A percentile compares a stretch with the other conserved stretches of the same genome.
Conservation (phyloP, 2,888 invertebrate genomes). For the Venusia cambrica region DNA sequence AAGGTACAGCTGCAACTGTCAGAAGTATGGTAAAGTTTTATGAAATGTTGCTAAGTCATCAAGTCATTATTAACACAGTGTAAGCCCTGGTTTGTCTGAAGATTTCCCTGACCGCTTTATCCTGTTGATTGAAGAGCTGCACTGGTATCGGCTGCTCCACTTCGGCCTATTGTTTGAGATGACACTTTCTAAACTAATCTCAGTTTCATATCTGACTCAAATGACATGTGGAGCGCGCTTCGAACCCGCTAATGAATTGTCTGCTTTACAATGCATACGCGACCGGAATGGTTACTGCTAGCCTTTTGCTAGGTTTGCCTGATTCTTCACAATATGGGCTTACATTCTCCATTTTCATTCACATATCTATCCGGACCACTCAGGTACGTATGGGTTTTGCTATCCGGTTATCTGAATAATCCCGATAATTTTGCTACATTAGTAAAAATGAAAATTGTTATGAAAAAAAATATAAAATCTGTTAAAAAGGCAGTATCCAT, state of each 20-base stretch:
- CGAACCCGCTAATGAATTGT: conserved; percentile 31
- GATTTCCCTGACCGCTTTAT: conserved; percentile 45
- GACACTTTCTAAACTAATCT: conserved; percentile 73
- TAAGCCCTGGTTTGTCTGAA: conserved; percentile 38
- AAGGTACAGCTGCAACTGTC: no score
- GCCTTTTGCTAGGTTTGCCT: no score
- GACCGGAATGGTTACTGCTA: no score
- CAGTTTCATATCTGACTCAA: conserved; percentile 53
- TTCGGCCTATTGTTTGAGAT: conserved; percentile 62
- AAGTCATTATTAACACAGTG: background rate
- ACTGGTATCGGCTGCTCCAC: conserved; percentile 50
- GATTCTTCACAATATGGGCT: no score
- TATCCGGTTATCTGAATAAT: no score
- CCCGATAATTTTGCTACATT: no score
- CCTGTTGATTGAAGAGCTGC: conserved; percentile 58
- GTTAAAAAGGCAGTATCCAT: no score
- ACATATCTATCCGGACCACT: no score
- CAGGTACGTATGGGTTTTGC: no score
- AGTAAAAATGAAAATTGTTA: no score
- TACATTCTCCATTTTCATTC: no score
- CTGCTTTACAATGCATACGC: conserved; percentile 7
- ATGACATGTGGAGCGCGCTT: conserved; percentile 48
- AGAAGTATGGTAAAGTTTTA: background rate
- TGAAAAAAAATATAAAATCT: no score
- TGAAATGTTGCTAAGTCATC: background rate